Conservation (phyloP, 2,888 invertebrate genomes). For the Pterostichus niger region DNA sequence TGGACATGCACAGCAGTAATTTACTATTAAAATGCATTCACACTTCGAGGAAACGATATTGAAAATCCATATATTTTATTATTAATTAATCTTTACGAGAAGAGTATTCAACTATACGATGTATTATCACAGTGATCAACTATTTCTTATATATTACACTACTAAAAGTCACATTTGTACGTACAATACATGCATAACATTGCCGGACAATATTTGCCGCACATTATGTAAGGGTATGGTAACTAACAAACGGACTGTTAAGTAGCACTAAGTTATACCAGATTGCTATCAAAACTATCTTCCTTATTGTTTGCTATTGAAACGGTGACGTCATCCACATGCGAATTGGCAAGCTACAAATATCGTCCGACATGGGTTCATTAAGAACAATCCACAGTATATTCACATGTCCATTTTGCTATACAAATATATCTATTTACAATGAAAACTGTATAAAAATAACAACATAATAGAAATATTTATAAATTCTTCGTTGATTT, state of each 20-base stretch:
- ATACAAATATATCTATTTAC: slow-evolving; percentile 59
- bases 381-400: slow-evolving; percentile 25
- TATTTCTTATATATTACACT: slow-evolving; percentile 57
- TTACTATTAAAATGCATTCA: slow-evolving; percentile 39
- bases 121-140: slow-evolving; percentile 64
- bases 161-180: slow-evolving; percentile 21
- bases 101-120: slow-evolving; percentile 59
- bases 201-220: slow-evolving; percentile 10
- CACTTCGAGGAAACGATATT: slow-evolving; percentile 59
- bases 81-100: slow-evolving; percentile 34
- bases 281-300: slow-evolving; percentile 28
- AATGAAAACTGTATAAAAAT: slow-evolving; percentile 64
- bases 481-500: slow-evolving; percentile 54
- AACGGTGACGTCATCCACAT: slow-evolving; percentile 23
- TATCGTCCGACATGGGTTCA: slow-evolving; percentile 27
- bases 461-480: slow-evolving; percentile 48
- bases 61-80: slow-evolving; percentile 48
- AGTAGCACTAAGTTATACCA: slow-evolving; percentile 5
- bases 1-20: slow-evolving; percentile 53
- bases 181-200: slow-evolving; percentile 32
- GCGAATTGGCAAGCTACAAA: slow-evolving; percentile 32
- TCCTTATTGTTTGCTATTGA: slow-evolving; percentile 18
- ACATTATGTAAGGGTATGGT: slow-evolving; percentile 1
- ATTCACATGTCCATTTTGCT: slow-evolving; percentile 64
- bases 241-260: background rate